Evolutionary conservation across 2,888 invertebrate species (phyloP), one percentile per base, ranked within the genome.

Genomic region (Chirona hameri): DNA sequence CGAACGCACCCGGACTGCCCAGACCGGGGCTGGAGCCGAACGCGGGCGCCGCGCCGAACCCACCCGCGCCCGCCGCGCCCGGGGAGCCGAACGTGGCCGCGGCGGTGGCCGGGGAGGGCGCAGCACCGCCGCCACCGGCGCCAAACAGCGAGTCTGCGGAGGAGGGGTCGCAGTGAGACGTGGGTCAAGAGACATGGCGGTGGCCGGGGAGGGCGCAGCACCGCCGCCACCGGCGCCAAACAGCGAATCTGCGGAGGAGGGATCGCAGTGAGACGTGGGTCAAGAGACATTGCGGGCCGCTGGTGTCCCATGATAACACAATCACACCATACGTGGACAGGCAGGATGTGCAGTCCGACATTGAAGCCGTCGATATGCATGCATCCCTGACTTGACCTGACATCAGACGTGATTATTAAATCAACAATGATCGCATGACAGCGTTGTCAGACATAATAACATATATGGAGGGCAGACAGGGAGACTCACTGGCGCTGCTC

Each of bases 1-100:
- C 91, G 86, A 92, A 91, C 0, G 89, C 88, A 0, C 90, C 86
- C 0, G 88, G 87, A 0, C 89, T 89, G 0, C 91, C 91, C 87
- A 91, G 91, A 0, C 89, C 86, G 0, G 90, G 88, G 14, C 89
- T 89, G 0, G 89, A 85, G 81, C 90, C 90, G 86, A 91, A 91
- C 27, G 82, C n/a, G 27, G 82, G 29, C n/a, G 82, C 57, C 12
- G 79, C 60, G 57, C 57, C 79, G 15, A 82, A 79, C 12, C 79
- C 57, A 3, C 57, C 60, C 57, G 52, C 31, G 21, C 79, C 57
- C 55, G n/a, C 27, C 55, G n/a, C 27, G 31, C 48, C 4, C 29
- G 48, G 55, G 46, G 79, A 39, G 27, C 57, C 82, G 24, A 82
- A 79, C 7, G 46, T 3, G 29, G 39, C 72, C 76, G 48, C 76